Percentiles rank a stretch among this genome's conserved stretches.
These are phyloP conservation scores for Heterodera schachtii DNA, from an alignment of 1,140 invertebrate genomes.

Conservation along the genomic window DNA sequence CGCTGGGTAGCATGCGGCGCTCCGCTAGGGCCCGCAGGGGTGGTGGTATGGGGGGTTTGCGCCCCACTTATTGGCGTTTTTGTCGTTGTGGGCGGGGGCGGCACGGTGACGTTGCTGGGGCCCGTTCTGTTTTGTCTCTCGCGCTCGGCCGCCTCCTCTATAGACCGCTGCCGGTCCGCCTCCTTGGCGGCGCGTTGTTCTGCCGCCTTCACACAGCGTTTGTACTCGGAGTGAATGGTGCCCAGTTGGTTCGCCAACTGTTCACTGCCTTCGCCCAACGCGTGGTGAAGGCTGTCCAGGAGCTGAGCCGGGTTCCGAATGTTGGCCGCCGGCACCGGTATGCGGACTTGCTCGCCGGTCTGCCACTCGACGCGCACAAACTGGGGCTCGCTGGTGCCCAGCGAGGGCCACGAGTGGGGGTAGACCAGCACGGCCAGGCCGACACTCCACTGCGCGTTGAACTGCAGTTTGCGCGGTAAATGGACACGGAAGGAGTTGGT, in stretches of 20 bases:
- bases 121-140: not conserved
- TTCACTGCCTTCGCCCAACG: not conserved
- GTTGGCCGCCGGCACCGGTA: not conserved
- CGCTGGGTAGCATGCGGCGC: too few relatives aligned
- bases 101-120: too few relatives aligned
- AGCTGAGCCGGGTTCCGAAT: not conserved
- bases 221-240: not conserved
- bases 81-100: too few relatives aligned
- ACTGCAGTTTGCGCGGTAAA: not conserved
- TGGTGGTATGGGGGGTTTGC: too few relatives aligned
- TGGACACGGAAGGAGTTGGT: not conserved
- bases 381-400: conserved; percentile 10
- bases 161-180: too few relatives aligned
- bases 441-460: not conserved
- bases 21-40: too few relatives aligned
- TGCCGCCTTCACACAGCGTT: not conserved
- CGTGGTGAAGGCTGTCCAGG: not conserved
- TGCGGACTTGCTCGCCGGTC: not conserved
- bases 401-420: not conserved
- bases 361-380: not conserved
- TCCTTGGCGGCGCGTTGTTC: not conserved
- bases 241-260: not conserved
- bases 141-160: not conserved
- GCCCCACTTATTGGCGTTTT: too few relatives aligned
- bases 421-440: not conserved